Evolutionary conservation across 2,113 vertebrate genomes (phyloP), one percentile per base, ranked within the genome.

Genomic region (Chionodraco myersi): DNA sequence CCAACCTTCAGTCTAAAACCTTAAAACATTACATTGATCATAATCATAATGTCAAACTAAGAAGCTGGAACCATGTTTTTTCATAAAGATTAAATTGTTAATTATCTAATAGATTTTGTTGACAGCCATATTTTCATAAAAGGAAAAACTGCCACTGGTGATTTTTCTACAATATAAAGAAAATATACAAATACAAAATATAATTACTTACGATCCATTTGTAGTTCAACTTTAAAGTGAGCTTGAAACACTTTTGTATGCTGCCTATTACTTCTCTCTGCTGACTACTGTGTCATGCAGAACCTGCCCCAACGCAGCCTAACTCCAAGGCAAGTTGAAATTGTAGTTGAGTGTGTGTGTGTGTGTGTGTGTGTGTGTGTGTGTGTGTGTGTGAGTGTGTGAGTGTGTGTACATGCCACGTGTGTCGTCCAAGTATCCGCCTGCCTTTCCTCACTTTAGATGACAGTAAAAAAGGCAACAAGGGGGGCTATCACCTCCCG

Each of bases 371-470:
- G 44, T 68, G 61, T 63, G 53, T 47, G 57, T 23, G 16, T 57
- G 63, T 51, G 18, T 72, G 36, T 72, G 44, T 68, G 61, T 63
- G 53, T 47, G 62, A 18, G 12, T 57, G 63, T 51, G 21, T 72
- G 71, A 4, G 13, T 59, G 14, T 66, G 64, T 59, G 16, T 61
- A 5, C 41, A 72, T 63, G 58, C 64, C 23, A 54, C 12, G 23
- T 65, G 80, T 68, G 72, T 70, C 66, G 7, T 84, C 77, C 45
- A 66, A 67, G 78, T 71, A 63, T 81, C 47, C 41, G 76, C 73
- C 79, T 91, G 89, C 75, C 80, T 89, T 85, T 85, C 73, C 84
- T 90, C 82, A 91, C 72, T 85, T 72, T 69, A 57, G 75, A 66
- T 88, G 84, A 88, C 81, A 84, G 66, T 87, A 75, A 74, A 88